Percentiles rank a stretch among this genome's conserved stretches.
Evolutionary conservation across 2,797 vertebrate species (phyloP).

Genomic region (Sphenopsis melanotis): DNA sequence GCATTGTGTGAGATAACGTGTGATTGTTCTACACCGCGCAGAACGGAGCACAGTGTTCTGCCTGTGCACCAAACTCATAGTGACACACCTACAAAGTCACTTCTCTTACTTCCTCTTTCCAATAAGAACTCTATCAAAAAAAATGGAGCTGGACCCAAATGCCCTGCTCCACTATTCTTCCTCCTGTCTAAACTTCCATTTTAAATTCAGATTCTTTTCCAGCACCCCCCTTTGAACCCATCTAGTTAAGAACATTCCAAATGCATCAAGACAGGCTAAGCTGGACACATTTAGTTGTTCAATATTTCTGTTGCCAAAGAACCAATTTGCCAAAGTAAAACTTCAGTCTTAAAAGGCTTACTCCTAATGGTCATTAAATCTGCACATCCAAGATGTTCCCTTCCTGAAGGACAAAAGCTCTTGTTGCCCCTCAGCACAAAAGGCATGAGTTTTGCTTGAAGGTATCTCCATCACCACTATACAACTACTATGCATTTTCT

Average conservation of each 20-base stretch:
- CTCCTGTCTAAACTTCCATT: not conserved
- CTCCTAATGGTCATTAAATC: not conserved
- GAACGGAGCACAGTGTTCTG: slow-evolving; percentile 7
- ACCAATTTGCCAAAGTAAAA: not conserved
- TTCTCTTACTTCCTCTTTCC: slow-evolving; percentile 6
- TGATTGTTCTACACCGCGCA: not conserved
- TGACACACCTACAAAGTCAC: slow-evolving; percentile 34
- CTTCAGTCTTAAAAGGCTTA: not conserved
- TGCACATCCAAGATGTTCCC: not conserved
- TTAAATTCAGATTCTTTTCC: not conserved
- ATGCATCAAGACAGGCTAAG: not conserved
- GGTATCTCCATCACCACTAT: not conserved
- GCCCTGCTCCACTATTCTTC: not conserved
- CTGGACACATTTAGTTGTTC: not conserved
- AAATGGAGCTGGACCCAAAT: not conserved
- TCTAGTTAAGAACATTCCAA: not conserved
- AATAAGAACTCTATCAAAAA: not conserved
- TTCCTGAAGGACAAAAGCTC: not conserved
- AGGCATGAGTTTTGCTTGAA: not conserved
- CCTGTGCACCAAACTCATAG: not conserved
- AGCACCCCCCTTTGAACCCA: not conserved
- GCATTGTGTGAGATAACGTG: not conserved
- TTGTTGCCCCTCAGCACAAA: not conserved
- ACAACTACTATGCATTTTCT: not conserved
- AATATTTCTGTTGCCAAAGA: not conserved